Evolutionary conservation across 2,113 vertebrate genomes (phyloP).

Genomic region (Genyomyrus donnyi): DNA sequence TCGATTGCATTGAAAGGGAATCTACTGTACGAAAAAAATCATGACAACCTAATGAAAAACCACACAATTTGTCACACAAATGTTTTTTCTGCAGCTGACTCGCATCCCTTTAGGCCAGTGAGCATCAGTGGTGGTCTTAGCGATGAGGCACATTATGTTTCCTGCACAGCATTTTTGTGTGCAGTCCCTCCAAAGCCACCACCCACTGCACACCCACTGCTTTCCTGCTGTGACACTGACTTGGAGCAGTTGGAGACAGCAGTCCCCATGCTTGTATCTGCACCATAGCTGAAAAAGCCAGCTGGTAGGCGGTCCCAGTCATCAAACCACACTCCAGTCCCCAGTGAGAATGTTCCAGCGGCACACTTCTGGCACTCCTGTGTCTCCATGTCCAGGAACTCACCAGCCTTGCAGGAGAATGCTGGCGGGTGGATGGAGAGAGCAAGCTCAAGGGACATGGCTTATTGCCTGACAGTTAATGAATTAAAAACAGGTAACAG

Average conservation of each 20-base stretch:
- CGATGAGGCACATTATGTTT: neutral
- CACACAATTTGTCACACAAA: neutral
- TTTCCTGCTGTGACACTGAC: constrained; percentile 56
- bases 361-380: constrained; percentile 79
- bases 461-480: neutral
- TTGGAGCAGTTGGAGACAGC: constrained; percentile 63
- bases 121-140: neutral
- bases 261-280: constrained; percentile 50
- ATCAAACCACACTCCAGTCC: constrained; percentile 77
- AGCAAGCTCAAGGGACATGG: neutral
- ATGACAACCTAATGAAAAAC: neutral
- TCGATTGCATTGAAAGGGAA: neutral
- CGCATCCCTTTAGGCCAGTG: neutral
- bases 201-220: neutral
- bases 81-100: neutral
- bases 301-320: constrained; percentile 82
- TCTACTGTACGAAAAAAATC: neutral
- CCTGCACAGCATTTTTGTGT: neutral
- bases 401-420: constrained; percentile 83
- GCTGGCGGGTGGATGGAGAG: constrained; percentile 49
- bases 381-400: constrained; percentile 87
- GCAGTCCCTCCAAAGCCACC: neutral
- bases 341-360: constrained; percentile 81
- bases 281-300: constrained; percentile 76
- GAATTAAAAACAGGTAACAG: neutral